Base-by-base conservation (phyloP, 2,888 invertebrate species). In the Mayetiola destructor region DNA sequence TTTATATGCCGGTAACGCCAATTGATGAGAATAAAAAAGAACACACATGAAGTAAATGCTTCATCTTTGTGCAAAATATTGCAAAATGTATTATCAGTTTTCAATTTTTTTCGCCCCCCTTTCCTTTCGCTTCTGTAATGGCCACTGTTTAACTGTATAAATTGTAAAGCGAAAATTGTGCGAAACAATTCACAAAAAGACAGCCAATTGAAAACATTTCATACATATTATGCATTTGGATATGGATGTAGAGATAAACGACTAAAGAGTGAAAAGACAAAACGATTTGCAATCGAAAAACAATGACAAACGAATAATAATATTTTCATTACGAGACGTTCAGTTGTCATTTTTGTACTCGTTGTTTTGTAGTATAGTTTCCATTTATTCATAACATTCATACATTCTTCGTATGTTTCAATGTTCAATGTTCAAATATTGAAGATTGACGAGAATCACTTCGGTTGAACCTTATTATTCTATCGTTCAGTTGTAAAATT, bases 121-220 rank as follows among this genome's bases (percentile, higher is more conserved):
- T n/a, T n/a, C n/a, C n/a, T n/a, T n/a, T n/a, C n/a, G n/a, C n/a
- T n/a, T n/a, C n/a, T n/a, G 27, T 27, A 48, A 48, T 48, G 16
- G 48, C 48, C 48, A 27, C n/a, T n/a, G n/a, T n/a, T 48, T 27
- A 48, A 48, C 48, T 48, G 48, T 48, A 48, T 48, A 48, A 48
- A 48, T 48, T 27, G 48, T 48, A 48, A 27, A 48, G 48, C 27
- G 23, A 27, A 48, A 23, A 27, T 27, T 48, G 48, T 48, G 48
- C n/a, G 48, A 48, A 27, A 27, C 48, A 48, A 27, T 27, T n/a
- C n/a, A 48, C 27, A 48, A 23, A 48, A 5, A n/a, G n/a, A n/a
- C n/a, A n/a, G n/a, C n/a, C n/a, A n/a, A n/a, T n/a, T n/a, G n/a
- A n/a, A n/a, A n/a, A n/a, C n/a, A n/a, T n/a, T n/a, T n/a, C n/a